phyloP scores from a whole-genome alignment of 2,888 invertebrate genomes.

The Hypolimnas misippus region DNA sequence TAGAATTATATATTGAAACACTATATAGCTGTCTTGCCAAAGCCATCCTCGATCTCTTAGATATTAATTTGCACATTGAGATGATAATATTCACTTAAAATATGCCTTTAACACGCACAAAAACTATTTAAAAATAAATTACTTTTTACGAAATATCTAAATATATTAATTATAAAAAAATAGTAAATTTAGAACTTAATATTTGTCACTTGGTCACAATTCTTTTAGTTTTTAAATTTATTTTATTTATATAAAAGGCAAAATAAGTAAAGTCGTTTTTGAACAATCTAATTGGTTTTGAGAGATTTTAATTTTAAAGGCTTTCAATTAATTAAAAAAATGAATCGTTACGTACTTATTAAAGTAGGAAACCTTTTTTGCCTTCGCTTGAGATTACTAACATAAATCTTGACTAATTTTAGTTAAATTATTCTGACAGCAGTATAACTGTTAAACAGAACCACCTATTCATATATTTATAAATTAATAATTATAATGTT shows the following conservation, averaged over 20 bases:
- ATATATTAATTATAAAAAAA: not conserved
- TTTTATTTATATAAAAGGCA: too few species aligned
- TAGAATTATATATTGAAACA: too few species aligned
- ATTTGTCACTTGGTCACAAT: too few species aligned
- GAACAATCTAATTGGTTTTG: too few species aligned
- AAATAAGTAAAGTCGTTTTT: too few species aligned
- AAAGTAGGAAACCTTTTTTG: not conserved
- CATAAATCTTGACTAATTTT: not conserved
- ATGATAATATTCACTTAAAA: not conserved
- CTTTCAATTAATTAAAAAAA: too few species aligned
- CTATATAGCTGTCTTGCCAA: not conserved
- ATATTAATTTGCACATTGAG: not conserved
- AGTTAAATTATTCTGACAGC: not conserved
- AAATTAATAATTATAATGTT: not conserved
- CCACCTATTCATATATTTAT: too few species aligned
- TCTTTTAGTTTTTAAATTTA: too few species aligned
- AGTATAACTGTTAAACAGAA: not conserved
- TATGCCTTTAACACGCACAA: not conserved
- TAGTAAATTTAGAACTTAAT: not conserved
- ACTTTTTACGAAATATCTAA: not conserved
- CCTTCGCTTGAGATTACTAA: conserved; percentile 5
- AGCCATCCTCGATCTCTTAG: conserved; percentile 9
- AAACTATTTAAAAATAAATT: not conserved
- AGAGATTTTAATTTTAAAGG: too few species aligned
- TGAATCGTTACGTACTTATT: too few species aligned